Conservation (phyloP, 2,113 vertebrate species). For the Dolichotis patagonum region DNA sequence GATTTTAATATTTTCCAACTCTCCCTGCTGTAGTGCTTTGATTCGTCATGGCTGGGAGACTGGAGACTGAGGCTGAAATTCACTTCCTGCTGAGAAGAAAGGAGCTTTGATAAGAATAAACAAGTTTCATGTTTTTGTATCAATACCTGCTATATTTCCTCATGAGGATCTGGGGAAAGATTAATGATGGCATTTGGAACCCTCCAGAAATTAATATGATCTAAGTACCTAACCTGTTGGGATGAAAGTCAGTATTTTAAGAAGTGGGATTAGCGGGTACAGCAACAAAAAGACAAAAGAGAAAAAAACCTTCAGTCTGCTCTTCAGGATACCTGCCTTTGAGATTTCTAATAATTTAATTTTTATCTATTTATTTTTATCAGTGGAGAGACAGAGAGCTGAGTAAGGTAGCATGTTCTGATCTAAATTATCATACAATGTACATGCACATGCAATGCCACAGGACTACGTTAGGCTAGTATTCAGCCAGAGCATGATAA, state of each 20-base stretch:
- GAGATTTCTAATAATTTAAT: neutral
- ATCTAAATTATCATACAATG: too few species aligned
- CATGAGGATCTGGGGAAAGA: conserved; percentile 31
- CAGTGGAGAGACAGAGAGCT: neutral
- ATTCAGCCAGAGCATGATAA: neutral
- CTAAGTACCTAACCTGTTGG: neutral
- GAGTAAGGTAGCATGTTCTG: neutral
- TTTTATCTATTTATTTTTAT: conserved; percentile 16
- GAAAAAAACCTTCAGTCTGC: neutral
- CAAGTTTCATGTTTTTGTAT: conserved; percentile 63
- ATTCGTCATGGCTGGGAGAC: conserved; percentile 53
- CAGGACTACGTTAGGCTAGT: neutral
- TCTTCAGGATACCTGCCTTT: neutral
- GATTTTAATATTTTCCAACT: conserved; percentile 62
- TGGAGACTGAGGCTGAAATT: conserved; percentile 56
- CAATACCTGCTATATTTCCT: neutral
- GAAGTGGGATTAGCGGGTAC: neutral
- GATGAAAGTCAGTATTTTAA: neutral
- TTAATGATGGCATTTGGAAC: conserved; percentile 36
- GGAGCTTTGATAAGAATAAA: conserved; percentile 67
- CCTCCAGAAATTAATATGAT: conserved; percentile 10
- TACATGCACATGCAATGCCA: accelerated
- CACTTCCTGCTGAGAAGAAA: conserved; percentile 55
- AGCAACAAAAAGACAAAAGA: neutral
- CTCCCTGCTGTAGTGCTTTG: conserved; percentile 43